These are phyloP conservation scores for Pemphigus obesinymphae DNA, from an alignment of 1,140 invertebrate genomes.

Conservation along the genomic window DNA sequence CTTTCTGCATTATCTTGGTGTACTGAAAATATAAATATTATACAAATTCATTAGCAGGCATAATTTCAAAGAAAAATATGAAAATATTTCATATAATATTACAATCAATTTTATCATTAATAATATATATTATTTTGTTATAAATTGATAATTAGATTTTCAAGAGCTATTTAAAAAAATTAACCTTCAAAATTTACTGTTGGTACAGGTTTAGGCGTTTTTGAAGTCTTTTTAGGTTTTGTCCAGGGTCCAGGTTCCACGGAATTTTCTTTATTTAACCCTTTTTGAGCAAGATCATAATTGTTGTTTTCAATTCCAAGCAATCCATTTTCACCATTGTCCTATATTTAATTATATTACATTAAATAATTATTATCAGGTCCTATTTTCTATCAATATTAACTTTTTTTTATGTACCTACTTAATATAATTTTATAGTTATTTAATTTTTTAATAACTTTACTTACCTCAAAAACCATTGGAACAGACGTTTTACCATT, in stretches of 20 bases:
- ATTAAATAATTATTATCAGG: neutral
- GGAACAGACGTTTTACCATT: neutral
- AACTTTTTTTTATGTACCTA: no score
- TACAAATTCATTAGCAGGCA: neutral
- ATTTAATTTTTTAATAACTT: no score
- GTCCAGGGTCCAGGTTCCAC: conserved; percentile 62
- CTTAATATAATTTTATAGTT: neutral
- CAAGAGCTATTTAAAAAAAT: neutral
- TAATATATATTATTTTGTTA: no score
- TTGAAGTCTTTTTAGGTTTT: neutral
- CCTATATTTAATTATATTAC: neutral
- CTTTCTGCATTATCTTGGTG: conserved; percentile 37
- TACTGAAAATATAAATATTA: conserved; percentile 35
- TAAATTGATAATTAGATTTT: no score
- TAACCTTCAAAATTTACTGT: conserved; percentile 46
- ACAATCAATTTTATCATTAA: no score
- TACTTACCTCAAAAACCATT: conserved; percentile 15
- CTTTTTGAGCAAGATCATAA: neutral
- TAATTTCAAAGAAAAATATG: no score
- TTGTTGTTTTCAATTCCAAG: neutral
- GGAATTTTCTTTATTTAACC: conserved; percentile 57
- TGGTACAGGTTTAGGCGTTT: conserved; percentile 31
- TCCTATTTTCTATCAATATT: no score
- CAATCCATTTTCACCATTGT: conserved; percentile 3
- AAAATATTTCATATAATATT: no score